These are phyloP conservation scores for Thecophora atra DNA, from an alignment of 2,888 invertebrate species.

Conservation along the genomic window DNA sequence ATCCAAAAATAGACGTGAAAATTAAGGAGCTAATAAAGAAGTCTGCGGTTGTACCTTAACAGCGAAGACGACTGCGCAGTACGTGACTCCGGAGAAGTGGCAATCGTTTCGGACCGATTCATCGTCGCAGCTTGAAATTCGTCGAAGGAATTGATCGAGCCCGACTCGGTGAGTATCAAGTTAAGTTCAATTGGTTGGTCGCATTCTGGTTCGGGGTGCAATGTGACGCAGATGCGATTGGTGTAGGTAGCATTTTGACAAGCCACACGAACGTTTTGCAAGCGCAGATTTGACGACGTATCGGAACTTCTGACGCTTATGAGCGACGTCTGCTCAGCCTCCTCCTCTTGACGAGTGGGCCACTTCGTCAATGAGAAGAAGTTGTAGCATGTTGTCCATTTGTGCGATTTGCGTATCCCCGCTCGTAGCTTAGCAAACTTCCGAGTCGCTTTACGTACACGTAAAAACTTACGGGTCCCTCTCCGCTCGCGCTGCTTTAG, in stretches of 20 bases:
- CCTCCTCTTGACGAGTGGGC: too few relatives aligned
- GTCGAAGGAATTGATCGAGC: neutral
- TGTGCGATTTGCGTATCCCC: too few relatives aligned
- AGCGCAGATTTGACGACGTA: too few relatives aligned
- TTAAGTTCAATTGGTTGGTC: neutral
- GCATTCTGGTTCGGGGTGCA: neutral
- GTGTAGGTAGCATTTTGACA: slow-evolving; percentile 39
- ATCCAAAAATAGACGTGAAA: neutral
- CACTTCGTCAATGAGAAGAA: too few relatives aligned
- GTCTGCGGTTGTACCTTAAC: slow-evolving; percentile 19
- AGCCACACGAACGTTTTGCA: slow-evolving; percentile 40
- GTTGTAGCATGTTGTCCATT: too few relatives aligned
- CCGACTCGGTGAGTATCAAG: neutral
- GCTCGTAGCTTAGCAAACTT: too few relatives aligned
- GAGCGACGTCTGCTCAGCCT: too few relatives aligned
- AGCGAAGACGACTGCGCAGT: neutral
- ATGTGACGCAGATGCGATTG: neutral
- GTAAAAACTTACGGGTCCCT: too few relatives aligned
- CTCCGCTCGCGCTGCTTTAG: too few relatives aligned
- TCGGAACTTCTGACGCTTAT: too few relatives aligned
- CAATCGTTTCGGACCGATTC: neutral
- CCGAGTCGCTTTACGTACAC: too few relatives aligned
- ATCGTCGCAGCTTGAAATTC: slow-evolving; percentile 3
- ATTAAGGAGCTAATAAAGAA: neutral
- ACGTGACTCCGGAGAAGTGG: neutral